These are phyloP conservation scores for Philaethria dido DNA, from an alignment of 2,888 invertebrate species.

Conservation along the genomic window DNA sequence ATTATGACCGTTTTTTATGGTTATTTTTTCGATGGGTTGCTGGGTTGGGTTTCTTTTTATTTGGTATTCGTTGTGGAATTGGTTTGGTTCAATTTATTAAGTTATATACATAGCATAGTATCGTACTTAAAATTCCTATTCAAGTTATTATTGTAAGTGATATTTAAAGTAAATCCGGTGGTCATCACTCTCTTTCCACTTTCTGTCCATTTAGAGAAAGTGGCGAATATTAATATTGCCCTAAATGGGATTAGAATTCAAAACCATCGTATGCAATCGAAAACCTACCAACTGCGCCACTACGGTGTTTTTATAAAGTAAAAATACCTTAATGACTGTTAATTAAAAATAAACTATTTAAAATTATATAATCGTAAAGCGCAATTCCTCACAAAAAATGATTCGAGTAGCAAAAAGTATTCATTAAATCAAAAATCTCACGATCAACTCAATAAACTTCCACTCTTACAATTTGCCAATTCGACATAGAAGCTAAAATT, in stretches of 20 bases:
- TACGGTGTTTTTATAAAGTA: not conserved
- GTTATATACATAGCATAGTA: not conserved
- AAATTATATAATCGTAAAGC: constrained; percentile 10
- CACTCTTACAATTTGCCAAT: constrained; percentile 37
- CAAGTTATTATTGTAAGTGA: too few species aligned
- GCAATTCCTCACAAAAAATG: not conserved
- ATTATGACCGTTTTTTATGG: not conserved
- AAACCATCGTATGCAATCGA: not conserved
- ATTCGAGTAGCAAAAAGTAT: constrained; percentile 3
- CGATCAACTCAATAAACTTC: constrained; percentile 18
- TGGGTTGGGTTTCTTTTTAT: not conserved
- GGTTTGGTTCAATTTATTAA: not conserved
- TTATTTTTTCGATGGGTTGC: not conserved
- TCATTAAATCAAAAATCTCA: constrained; percentile 24
- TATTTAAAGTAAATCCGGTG: too few species aligned
- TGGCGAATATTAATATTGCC: not conserved
- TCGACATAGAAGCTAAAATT: constrained; percentile 39
- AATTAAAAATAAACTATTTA: not conserved
- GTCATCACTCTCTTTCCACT: too few species aligned
- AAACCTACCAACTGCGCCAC: not conserved
- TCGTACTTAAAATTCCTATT: too few species aligned
- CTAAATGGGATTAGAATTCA: not conserved
- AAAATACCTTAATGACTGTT: not conserved
- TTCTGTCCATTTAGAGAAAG: not conserved
- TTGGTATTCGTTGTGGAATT: not conserved